Conservation (phyloP, 2,113 vertebrate genomes). For the Varanus komodoensis region DNA sequence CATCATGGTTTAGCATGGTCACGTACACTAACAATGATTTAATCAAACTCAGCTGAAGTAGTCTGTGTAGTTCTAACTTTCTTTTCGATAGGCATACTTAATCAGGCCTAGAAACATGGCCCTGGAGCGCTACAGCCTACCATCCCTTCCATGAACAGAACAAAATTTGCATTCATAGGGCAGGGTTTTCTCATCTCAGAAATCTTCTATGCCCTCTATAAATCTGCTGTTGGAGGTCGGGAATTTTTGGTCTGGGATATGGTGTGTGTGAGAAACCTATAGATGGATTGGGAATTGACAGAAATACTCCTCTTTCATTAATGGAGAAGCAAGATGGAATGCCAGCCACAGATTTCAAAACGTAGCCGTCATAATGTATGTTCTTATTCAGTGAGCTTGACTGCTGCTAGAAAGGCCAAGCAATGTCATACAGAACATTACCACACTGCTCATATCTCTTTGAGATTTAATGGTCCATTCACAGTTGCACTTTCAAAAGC, state of each 20-base stretch:
- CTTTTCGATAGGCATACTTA: not conserved
- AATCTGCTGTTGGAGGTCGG: not conserved
- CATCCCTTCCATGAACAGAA: not conserved
- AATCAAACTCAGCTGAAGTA: not conserved
- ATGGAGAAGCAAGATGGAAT: not conserved
- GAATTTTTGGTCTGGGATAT: not conserved
- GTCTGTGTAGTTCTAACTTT: not conserved
- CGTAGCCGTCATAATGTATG: not conserved
- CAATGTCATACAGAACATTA: not conserved
- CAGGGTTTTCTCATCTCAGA: not conserved
- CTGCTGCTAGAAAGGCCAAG: conserved; percentile 6
- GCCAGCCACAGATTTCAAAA: not conserved
- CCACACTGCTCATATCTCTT: not conserved
- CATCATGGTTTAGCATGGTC: not conserved
- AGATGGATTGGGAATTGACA: not conserved
- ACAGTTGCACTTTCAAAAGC: not conserved
- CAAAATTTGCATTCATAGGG: not conserved
- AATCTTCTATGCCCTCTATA: not conserved
- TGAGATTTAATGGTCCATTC: conserved; percentile 11
- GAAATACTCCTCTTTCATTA: not conserved
- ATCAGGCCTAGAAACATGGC: not conserved
- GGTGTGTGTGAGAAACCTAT: no score
- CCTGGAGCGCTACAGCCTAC: no score
- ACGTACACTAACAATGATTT: not conserved
- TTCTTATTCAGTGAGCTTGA: not conserved